These are phyloP conservation scores for Drosophila hamatofila DNA, from an alignment of 2,888 invertebrate genomes.

Conservation along the genomic window DNA sequence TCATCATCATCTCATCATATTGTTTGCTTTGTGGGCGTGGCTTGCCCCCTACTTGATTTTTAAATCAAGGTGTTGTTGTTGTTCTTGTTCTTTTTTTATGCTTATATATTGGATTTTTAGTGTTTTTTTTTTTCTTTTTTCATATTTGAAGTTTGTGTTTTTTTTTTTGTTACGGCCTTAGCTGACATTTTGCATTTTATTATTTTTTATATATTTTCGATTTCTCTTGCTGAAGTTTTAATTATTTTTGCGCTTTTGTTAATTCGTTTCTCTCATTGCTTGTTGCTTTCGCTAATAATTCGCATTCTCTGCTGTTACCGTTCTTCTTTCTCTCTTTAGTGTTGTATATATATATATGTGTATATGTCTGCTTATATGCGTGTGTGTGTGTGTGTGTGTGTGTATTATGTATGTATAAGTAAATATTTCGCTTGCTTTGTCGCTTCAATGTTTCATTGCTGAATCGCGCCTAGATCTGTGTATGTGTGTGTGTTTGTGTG, in stretches of 20 bases:
- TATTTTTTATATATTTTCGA: not conserved
- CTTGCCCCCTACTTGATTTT: conserved; percentile 2
- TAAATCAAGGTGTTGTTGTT: conserved; percentile 14
- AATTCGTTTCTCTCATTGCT: conserved; percentile 7
- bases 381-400: not conserved
- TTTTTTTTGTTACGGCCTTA: not conserved
- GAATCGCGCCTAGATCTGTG: conserved; percentile 10
- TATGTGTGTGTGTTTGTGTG: not conserved
- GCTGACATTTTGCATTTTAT: not conserved
- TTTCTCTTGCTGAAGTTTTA: conserved; percentile 7
- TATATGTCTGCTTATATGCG: not conserved
- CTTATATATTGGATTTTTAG: conserved; percentile 11
- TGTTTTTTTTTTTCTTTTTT: conserved; percentile 14
- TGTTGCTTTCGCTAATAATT: conserved; percentile 17
- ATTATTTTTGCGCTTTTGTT: conserved; percentile 27
- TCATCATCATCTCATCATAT: not conserved
- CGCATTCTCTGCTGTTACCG: not conserved
- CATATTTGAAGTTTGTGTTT: conserved; percentile 6
- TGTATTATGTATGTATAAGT: conserved; percentile 27
- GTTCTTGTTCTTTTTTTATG: conserved; percentile 18
- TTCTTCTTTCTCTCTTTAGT: conserved; percentile 6
- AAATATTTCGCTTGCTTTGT: conserved; percentile 34
- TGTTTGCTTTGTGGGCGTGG: conserved; percentile 15
- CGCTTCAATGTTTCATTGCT: conserved; percentile 26
- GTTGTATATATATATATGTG: conserved; percentile 17